phyloP scores from a whole-genome alignment of 1,140 invertebrate genomes.

The Diorhabda elongata region DNA sequence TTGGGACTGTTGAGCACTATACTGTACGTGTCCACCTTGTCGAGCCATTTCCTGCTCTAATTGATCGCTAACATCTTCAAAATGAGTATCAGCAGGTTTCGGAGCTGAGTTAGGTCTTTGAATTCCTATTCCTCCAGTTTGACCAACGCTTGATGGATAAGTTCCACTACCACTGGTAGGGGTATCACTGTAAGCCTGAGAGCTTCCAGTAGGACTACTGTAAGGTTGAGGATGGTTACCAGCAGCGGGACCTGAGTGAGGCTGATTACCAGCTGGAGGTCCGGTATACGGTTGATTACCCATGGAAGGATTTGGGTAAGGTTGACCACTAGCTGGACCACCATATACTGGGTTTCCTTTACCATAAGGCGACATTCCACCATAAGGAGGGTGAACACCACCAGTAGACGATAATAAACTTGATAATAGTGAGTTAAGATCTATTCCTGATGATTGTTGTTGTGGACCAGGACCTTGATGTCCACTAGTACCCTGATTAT shows the following conservation, averaged over 20 bases:
- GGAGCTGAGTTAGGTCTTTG: background rate
- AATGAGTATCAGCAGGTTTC: background rate
- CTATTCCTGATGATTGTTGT: conserved; percentile 3
- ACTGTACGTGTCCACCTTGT: background rate
- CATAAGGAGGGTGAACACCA: background rate
- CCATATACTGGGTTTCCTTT: background rate
- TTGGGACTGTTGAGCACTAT: background rate
- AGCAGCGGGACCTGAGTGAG: background rate
- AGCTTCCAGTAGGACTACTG: background rate
- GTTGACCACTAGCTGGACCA: background rate
- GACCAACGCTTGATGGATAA: background rate
- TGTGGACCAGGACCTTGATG: conserved; percentile 3
- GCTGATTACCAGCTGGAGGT: background rate
- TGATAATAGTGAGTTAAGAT: conserved; percentile 7
- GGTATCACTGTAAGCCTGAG: background rate
- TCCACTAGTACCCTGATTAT: conserved; percentile 20
- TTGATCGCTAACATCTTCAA: conserved; percentile 21
- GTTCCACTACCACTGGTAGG: background rate
- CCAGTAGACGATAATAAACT: conserved; percentile 4
- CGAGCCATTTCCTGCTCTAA: background rate
- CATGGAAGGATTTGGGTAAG: background rate
- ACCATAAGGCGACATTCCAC: background rate
- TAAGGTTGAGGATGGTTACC: background rate
- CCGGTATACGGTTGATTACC: background rate
- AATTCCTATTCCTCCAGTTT: background rate